phyloP scores from a whole-genome alignment of 1,140 invertebrate genomes.

The Pinna nobilis region DNA sequence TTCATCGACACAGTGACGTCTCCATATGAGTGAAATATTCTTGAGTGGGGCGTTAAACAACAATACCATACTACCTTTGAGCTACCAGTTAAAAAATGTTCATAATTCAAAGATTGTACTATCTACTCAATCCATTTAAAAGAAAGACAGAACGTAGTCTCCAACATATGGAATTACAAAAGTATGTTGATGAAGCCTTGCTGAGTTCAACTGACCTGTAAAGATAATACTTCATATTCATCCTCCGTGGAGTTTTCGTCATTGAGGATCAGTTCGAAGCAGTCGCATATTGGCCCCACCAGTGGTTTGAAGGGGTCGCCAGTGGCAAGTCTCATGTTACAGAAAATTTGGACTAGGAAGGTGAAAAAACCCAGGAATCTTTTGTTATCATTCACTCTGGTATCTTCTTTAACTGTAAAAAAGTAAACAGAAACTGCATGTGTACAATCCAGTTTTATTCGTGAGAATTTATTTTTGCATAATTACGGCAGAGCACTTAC shows the following conservation, averaged over 20 bases:
- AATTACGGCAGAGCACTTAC: too few species aligned
- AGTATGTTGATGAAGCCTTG: background rate
- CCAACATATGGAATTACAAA: too few species aligned
- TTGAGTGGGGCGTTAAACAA: too few species aligned
- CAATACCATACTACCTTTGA: too few species aligned
- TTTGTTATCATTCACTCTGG: slow-evolving; percentile 26
- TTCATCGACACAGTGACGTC: too few species aligned
- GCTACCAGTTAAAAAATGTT: background rate
- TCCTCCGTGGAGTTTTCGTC: slow-evolving; percentile 25
- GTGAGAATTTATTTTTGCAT: too few species aligned
- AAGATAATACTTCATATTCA: slow-evolving; percentile 47
- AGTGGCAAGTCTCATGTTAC: slow-evolving; percentile 46
- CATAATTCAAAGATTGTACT: background rate
- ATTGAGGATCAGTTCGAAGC: slow-evolving; percentile 44
- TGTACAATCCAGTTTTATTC: background rate
- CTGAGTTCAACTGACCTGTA: slow-evolving; percentile 50
- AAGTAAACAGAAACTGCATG: background rate
- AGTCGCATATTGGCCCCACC: slow-evolving; percentile 46
- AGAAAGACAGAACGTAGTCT: too few species aligned
- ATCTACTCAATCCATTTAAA: too few species aligned
- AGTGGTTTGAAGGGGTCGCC: slow-evolving; percentile 49
- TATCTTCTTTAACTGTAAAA: slow-evolving; percentile 46
- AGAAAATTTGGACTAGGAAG: slow-evolving; percentile 51
- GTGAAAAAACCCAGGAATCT: slow-evolving; percentile 48
- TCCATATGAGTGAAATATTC: too few species aligned